A percentile compares a stretch with the other conserved stretches of the same genome.
These are phyloP conservation scores for Rhinoderma darwinii DNA, from an alignment of 2,113 vertebrate genomes.

Conservation along the genomic window DNA sequence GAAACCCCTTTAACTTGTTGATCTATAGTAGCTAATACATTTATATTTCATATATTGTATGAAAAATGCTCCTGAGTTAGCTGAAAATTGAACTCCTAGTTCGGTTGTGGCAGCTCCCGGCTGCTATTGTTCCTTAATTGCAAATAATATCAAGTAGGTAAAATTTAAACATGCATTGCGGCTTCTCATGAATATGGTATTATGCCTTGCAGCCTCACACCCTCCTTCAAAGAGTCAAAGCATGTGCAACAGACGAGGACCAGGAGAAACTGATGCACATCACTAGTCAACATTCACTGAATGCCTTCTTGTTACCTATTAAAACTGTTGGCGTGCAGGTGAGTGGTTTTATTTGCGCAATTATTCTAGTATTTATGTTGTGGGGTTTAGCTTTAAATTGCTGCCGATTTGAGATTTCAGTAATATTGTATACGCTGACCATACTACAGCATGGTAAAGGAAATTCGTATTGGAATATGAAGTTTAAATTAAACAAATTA, in stretches of 20 bases:
- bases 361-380: not conserved
- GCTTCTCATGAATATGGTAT: not conserved
- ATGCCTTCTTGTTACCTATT: slow-evolving; percentile 97
- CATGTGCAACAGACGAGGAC: slow-evolving; percentile 93
- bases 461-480: not conserved
- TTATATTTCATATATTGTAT: too few species aligned
- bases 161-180: too few species aligned
- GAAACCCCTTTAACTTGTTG: too few species aligned
- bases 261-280: slow-evolving; percentile 98
- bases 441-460: not conserved
- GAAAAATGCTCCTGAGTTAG: too few species aligned
- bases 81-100: too few species aligned
- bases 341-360: slow-evolving; percentile 38
- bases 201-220: slow-evolving; percentile 84
- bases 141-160: too few species aligned
- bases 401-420: not conserved
- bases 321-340: slow-evolving; percentile 99
- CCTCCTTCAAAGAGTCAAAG: slow-evolving; percentile 94
- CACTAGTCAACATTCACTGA: slow-evolving; percentile 97
- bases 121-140: too few species aligned
- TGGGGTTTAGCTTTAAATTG: not conserved
- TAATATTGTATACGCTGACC: not conserved
- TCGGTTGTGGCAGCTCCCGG: too few species aligned
- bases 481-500: not conserved
- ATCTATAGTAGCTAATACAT: too few species aligned